Evolutionary conservation across 2,113 vertebrate species (phyloP).

Genomic region (Mustela nigripes): DNA sequence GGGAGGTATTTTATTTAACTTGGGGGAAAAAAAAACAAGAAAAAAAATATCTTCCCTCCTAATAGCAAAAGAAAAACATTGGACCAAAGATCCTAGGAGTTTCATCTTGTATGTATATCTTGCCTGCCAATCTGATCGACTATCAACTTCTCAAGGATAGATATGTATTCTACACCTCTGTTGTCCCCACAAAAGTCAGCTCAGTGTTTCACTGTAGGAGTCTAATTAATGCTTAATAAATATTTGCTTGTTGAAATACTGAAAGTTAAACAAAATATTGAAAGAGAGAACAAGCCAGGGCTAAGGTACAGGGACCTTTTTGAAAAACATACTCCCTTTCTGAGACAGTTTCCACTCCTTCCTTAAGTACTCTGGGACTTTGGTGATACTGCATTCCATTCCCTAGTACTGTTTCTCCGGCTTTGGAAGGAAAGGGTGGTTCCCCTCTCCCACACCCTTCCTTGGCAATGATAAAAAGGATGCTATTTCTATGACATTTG

Average conservation of each 20-base stretch:
- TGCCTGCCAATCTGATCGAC: background rate
- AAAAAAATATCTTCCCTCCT: background rate
- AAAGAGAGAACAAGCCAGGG: constrained; percentile 16
- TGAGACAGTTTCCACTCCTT: background rate
- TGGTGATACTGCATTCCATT: background rate
- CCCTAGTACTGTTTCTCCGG: background rate
- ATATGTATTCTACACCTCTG: background rate
- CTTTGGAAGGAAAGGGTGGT: background rate
- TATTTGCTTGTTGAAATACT: constrained; percentile 36
- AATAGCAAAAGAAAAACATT: background rate
- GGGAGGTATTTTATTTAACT: background rate
- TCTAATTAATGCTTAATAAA: background rate
- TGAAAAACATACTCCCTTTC: background rate
- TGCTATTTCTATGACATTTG: background rate
- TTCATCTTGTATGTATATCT: background rate
- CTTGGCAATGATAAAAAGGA: background rate
- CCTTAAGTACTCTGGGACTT: background rate
- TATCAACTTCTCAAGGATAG: background rate
- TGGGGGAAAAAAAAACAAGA: background rate
- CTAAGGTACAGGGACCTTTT: background rate
- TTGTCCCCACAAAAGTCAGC: background rate
- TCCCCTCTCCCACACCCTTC: background rate
- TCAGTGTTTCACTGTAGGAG: background rate
- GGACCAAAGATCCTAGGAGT: background rate
- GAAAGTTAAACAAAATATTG: background rate